A percentile compares a stretch with the other conserved stretches of the same genome.
Conservation (phyloP, 2,113 vertebrate genomes). For the Rhynchopsitta pachyrhyncha region DNA sequence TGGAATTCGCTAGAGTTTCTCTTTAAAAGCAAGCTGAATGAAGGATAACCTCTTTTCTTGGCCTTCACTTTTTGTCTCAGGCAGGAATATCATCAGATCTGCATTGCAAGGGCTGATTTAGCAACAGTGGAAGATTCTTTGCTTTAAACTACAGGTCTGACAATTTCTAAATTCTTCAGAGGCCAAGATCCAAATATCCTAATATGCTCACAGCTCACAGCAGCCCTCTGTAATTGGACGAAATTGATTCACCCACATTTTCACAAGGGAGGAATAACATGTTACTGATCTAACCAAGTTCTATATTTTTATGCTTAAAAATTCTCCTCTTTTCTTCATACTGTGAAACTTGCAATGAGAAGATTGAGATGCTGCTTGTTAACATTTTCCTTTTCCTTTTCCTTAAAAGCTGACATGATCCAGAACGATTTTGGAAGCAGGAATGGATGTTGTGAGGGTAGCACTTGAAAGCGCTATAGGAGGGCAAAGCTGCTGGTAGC, state of each 20-base stretch:
- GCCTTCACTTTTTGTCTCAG: not conserved
- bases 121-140: not conserved
- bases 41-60: not conserved
- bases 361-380: not conserved
- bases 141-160: not conserved
- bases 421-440: not conserved
- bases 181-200: not conserved
- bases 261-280: not conserved
- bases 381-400: not conserved
- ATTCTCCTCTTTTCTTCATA: not conserved
- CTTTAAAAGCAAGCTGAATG: not conserved
- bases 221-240: not conserved
- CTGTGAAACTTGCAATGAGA: not conserved
- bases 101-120: not conserved
- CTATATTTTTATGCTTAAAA: not conserved
- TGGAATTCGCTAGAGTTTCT: not conserved
- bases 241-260: not conserved
- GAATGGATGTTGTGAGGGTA: not conserved
- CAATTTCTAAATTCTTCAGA: not conserved
- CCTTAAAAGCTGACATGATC: not conserved
- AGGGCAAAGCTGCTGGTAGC: not conserved
- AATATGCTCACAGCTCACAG: not conserved
- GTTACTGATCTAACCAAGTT: not conserved
- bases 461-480: not conserved
- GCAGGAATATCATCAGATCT: not conserved